These are phyloP conservation scores for Pomphorhynchus laevis DNA, from an alignment of 1,140 invertebrate genomes.

Conservation along the genomic window DNA sequence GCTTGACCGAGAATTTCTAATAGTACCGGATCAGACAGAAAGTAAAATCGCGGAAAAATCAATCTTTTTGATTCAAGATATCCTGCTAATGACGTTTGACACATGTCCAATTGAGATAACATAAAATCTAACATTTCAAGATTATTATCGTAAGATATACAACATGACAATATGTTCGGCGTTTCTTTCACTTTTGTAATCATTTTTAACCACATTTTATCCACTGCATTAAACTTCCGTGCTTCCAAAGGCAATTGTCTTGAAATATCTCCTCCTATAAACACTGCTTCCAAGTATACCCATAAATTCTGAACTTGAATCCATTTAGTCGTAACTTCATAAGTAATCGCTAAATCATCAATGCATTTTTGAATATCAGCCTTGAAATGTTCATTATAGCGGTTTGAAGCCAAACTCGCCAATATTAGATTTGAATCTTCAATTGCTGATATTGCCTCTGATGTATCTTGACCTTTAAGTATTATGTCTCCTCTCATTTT, in stretches of 20 bases:
- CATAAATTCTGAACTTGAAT: conserved; percentile 81
- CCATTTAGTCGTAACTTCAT: conserved; percentile 79
- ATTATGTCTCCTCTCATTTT: conserved; percentile 68
- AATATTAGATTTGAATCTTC: conserved; percentile 81
- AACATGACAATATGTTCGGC: background rate
- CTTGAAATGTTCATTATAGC: conserved; percentile 73
- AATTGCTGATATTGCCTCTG: conserved; percentile 57
- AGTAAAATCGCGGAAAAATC: conserved; percentile 3
- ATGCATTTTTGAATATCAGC: conserved; percentile 77
- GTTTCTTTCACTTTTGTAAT: background rate
- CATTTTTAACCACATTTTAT: conserved; percentile 86
- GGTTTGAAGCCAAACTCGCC: conserved; percentile 51
- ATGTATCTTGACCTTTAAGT: conserved; percentile 55
- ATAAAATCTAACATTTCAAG: background rate
- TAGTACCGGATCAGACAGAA: conserved; percentile 26
- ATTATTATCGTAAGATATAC: background rate
- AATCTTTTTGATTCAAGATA: background rate
- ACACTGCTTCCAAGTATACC: conserved; percentile 85
- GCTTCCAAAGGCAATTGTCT: conserved; percentile 50
- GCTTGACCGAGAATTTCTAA: conserved; percentile 58
- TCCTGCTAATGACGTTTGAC: background rate
- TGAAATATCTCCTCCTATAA: conserved; percentile 81
- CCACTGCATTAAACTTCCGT: conserved; percentile 50
- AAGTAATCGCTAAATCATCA: conserved; percentile 59
- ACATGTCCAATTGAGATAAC: background rate